phyloP scores from a whole-genome alignment of 2,113 vertebrate species.

The Ochotona princeps region DNA sequence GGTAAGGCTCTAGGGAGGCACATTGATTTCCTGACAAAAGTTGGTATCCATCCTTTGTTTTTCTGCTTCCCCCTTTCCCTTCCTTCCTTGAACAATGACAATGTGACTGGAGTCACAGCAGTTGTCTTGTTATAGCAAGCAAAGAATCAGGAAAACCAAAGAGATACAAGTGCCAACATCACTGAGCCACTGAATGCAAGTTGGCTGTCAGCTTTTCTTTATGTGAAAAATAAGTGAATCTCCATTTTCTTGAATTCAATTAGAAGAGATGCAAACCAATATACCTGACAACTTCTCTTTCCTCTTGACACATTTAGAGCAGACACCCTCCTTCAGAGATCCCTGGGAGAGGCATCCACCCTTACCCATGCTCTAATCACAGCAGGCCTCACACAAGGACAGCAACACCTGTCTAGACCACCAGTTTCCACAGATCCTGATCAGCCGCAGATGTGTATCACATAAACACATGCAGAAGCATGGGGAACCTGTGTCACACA shows the following conservation, averaged over 20 bases:
- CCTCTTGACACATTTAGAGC: background rate
- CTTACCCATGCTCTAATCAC: background rate
- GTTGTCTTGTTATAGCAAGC: background rate
- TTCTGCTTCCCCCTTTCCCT: background rate
- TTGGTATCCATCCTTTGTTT: background rate
- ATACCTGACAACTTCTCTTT: background rate
- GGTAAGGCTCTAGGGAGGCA: background rate
- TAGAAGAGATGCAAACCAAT: background rate
- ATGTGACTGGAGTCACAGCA: background rate
- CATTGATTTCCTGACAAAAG: background rate
- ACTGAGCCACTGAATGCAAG: background rate
- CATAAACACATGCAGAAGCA: background rate
- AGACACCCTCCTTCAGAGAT: background rate
- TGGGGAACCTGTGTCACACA: too few relatives aligned
- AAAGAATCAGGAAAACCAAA: background rate
- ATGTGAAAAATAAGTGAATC: background rate
- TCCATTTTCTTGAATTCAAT: background rate
- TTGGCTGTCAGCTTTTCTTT: background rate
- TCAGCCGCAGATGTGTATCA: background rate
- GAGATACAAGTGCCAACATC: background rate
- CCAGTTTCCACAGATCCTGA: background rate
- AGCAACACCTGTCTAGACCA: background rate
- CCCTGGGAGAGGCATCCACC: background rate
- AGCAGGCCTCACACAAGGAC: background rate
- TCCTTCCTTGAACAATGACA: background rate